Evolutionary conservation across 2,113 vertebrate genomes (phyloP), one percentile per base, ranked within the genome.

Genomic region (Salminus brasiliensis): DNA sequence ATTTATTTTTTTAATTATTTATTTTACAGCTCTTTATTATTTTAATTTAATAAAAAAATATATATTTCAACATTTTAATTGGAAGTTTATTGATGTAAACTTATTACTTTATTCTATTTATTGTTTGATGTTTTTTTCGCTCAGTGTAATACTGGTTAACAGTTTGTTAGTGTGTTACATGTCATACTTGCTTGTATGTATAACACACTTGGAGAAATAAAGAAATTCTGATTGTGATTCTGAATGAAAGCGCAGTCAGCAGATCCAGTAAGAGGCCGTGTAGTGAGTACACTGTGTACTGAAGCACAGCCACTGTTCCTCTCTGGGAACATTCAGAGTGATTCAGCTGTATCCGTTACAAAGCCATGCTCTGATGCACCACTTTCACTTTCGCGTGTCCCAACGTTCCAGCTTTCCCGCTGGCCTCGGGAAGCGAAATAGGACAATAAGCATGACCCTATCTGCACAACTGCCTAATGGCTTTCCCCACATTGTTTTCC

Each of bases 391-490:
- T 71, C 52, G 41, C 2, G 45, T 80, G 18, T 52, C 23, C 12
- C 12, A 34, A 16, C 18, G 13, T 27, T 39, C 4, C 30, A 41
- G 13, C 29, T 79, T 76, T 87, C 81, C 78, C 74, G 85, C 75
- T 81, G 53, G 67, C 41, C 21, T 2, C 39, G 21, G 27, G 30
- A 39, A 47, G 12, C 66, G 66, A 78, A 63, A 66, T 69, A 68
- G 7, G 1, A 4, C 39, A 41, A 10, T 10, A 1, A 49, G 16
- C 45, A 16, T 49, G 45, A 2, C 16, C 18, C 0, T 18, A 49
- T 49, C 6, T 52, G 2, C 18, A 21, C 21, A 52, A 52, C n/a
- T 21, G 18, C 47, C 1, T n/a, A 52, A 21, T 52, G 47, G 21
- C 47, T 21, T 21, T 21, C 21, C 47, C 1, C 1, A 21, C 47